Evolutionary conservation across 2,888 invertebrate genomes (phyloP), one percentile per base, ranked within the genome.

Genomic region (Deilephila elpenor): DNA sequence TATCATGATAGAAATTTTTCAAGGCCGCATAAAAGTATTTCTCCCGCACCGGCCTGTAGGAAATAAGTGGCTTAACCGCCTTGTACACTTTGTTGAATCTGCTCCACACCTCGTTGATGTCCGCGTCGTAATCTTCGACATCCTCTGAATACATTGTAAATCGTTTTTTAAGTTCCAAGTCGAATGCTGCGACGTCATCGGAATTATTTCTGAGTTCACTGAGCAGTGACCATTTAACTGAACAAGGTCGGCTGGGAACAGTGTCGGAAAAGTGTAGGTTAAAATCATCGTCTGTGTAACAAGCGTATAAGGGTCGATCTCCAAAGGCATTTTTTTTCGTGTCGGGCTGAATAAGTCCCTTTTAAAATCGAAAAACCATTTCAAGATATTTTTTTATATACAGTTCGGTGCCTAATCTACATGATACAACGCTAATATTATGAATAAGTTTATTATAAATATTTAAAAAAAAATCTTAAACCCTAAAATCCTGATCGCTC

Each of bases 1-100:
- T 96, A 82, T 97, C 97, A 0, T 96, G 95, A 76, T 96, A 95
- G 76, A 96, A 95, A 80, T 96, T 96, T 71, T 95, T 84, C 4
- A 97, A 88, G 0, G 95, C 95, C 80, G 95, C 95, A 75, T 96
- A 96, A 79, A 96, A 96, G 79, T 96, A 96, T 67, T 96, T 96
- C 71, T 95, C 95, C 87, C 96, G 95, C 0, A 96, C 95, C 0
- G 97, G 96, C 70, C 95, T 95, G 82, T 96, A 97, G 0, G 91
- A 90, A 11, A 97, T 84, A 71, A 97, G 78, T 0, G 95, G 95
- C 59, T 89, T 91, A 0, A 96, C 90, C 0, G 95, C 88, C 0
- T 73, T 73, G 75, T 96, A 96, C 0, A 96, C 94, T 29, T 88
- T 85, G 72, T 91, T 85, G 79, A 97, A 97, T 61, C 91, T 89